phyloP scores from a whole-genome alignment of 2,797 vertebrate genomes.

The Sternotherus odoratus region DNA sequence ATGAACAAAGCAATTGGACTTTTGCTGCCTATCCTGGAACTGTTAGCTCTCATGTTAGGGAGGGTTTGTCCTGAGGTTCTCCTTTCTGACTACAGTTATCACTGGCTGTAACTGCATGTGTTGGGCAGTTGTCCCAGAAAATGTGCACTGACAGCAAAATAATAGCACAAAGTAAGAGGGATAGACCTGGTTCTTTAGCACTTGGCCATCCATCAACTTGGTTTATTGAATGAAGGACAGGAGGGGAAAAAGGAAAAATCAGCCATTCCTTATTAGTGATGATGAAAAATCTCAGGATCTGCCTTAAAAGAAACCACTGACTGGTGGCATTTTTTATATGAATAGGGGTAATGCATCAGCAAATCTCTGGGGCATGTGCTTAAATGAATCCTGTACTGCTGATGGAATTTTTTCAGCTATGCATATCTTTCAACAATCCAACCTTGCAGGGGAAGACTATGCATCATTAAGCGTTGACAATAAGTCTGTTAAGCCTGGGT shows the following conservation, averaged over 20 bases:
- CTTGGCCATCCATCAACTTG: slow-evolving; percentile 29
- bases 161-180: slow-evolving; percentile 11
- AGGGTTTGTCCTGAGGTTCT: slow-evolving; percentile 55
- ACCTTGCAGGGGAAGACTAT: neutral
- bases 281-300: neutral
- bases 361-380: neutral
- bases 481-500: neutral
- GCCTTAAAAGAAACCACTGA: neutral
- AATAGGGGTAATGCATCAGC: neutral
- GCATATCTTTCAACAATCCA: slow-evolving; percentile 12
- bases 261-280: slow-evolving; percentile 44
- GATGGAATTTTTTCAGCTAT: neutral
- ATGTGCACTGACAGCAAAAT: slow-evolving; percentile 61
- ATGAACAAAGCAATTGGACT: neutral
- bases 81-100: neutral
- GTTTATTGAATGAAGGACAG: slow-evolving; percentile 33
- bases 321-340: neutral
- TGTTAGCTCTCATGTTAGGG: neutral
- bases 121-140: slow-evolving; percentile 60
- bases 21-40: neutral
- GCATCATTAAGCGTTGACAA: neutral
- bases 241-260: slow-evolving; percentile 36
- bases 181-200: slow-evolving; percentile 52
- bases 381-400: neutral
- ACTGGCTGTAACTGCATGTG: slow-evolving; percentile 47